Evolutionary conservation across 37 sponge, comb jelly and placozoan genomes (phyloP), one percentile per base, ranked within the genome.

Genomic region (Lycopodina hypogea): DNA sequence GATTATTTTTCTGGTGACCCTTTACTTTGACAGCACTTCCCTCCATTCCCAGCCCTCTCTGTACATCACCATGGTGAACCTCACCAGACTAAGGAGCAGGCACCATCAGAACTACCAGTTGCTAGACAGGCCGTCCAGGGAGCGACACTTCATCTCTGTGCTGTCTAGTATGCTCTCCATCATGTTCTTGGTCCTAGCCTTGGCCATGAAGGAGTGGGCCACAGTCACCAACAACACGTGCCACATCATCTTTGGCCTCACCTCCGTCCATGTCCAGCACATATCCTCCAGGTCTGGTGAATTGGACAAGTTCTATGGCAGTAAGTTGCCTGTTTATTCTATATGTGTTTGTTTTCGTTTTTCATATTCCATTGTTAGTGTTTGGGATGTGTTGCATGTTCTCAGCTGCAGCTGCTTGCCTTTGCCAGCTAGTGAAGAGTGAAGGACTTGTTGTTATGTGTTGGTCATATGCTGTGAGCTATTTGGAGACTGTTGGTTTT

Each of bases 141-240:
- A 92, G 73, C 71, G 89, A 7, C 93, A 92, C 78, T 65, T 81
- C 61, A 1, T 84, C 8, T 80, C 93, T 23, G 57, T 88, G 34
- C 26, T 84, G 15, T 75, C 61, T 24, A 92, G 84, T 21, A 38
- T 80, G 3, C 24, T 72, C 23, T 74, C 78, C 1, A 52, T 81
- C 14, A 26, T 88, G 15, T 38, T 80, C 32, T 34, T 92, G 26
- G 36, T 81, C 15, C 60, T 83, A 19, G 40, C 86, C 1, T 74
- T 92, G 17, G 77, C 83, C 42, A 65, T 92, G n/a, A 76, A 71
- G 35, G 80, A 80, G 51, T 92, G 93, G 93, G 89, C 89, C 42
- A 84, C 48, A 12, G 84, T 61, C 32, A 36, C 33, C 1, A 37
- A 64, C 34, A 60, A 40, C 12, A 17, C 35, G 4, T 86, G 88